Evolutionary conservation across 2,113 vertebrate genomes (phyloP).

Genomic region (Phodopus roborovskii): DNA sequence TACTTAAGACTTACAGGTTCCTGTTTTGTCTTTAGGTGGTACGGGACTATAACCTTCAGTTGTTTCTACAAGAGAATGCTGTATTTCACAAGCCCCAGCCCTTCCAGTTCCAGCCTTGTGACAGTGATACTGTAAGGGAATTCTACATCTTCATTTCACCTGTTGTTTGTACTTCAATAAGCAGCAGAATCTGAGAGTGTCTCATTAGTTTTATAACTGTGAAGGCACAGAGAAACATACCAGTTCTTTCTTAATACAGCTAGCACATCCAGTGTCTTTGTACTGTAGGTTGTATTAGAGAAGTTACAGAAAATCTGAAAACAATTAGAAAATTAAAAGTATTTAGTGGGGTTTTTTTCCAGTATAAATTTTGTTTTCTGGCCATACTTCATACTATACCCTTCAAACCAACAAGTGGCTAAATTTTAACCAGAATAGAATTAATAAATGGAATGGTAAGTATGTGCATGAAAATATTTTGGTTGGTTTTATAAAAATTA

Average conservation of each 20-base stretch:
- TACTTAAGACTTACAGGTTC: conserved; percentile 60
- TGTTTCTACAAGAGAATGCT: conserved; percentile 96
- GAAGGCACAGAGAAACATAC: conserved; percentile 1
- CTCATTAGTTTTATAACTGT: conserved; percentile 41
- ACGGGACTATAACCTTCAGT: conserved; percentile 96
- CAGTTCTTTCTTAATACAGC: conserved; percentile 16
- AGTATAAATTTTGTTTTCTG: conserved; percentile 13
- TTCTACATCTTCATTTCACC: background rate
- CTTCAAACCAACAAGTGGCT: conserved; percentile 59
- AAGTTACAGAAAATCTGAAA: conserved; percentile 35
- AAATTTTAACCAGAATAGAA: conserved; percentile 31
- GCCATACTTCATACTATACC: background rate
- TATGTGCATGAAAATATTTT: conserved; percentile 59
- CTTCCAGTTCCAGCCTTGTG: conserved; percentile 98
- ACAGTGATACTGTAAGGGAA: conserved; percentile 94
- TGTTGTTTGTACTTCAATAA: conserved; percentile 42
- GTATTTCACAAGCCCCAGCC: conserved; percentile 95
- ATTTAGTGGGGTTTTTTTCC: conserved; percentile 28
- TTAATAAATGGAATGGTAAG: conserved; percentile 39
- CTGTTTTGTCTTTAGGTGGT: conserved; percentile 90
- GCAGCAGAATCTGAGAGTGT: conserved; percentile 30
- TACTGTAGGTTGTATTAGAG: background rate
- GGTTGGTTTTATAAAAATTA: conserved; percentile 49
- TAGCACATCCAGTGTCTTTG: conserved; percentile 34
- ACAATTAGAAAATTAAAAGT: background rate